phyloP scores from a whole-genome alignment of 2,888 invertebrate genomes.

The Heteropelma amictum region DNA sequence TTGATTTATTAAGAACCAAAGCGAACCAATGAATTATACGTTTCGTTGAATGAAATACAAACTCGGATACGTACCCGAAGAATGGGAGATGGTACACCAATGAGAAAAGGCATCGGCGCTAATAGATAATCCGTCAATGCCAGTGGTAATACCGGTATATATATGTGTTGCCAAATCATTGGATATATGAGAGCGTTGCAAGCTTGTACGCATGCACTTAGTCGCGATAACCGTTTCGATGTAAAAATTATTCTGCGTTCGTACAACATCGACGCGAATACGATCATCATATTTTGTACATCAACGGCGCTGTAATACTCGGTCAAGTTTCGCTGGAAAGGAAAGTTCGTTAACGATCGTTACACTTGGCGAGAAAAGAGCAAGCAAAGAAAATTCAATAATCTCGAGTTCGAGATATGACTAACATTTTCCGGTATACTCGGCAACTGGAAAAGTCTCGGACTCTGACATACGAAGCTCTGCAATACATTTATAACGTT shows the following conservation, averaged over 20 bases:
- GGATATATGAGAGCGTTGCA: conserved; percentile 97
- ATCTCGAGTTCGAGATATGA: conserved; percentile 61
- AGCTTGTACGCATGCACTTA: conserved; percentile 96
- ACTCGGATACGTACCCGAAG: conserved; percentile 82
- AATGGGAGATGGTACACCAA: conserved; percentile 94
- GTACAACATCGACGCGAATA: conserved; percentile 96
- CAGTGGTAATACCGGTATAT: conserved; percentile 95
- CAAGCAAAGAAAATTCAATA: conserved; percentile 41
- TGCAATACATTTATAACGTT: conserved; percentile 72
- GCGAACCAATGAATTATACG: too few relatives aligned
- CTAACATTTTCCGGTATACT: conserved; percentile 98
- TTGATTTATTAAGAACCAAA: not conserved
- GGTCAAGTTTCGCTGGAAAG: conserved; percentile 93
- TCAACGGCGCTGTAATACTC: conserved; percentile 99
- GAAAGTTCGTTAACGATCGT: too few relatives aligned
- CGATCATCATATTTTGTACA: conserved; percentile 94
- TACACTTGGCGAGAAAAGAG: too few relatives aligned
- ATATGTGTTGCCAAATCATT: conserved; percentile 99
- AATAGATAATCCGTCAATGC: conserved; percentile 92
- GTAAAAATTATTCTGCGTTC: conserved; percentile 96
- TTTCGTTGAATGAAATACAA: not conserved
- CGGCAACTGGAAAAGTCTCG: conserved; percentile 90
- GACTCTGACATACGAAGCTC: conserved; percentile 89
- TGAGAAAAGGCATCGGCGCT: conserved; percentile 99
- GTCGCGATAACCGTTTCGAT: conserved; percentile 91